Conservation (phyloP, 2,888 invertebrate species). For the Parnassius glacialis region DNA sequence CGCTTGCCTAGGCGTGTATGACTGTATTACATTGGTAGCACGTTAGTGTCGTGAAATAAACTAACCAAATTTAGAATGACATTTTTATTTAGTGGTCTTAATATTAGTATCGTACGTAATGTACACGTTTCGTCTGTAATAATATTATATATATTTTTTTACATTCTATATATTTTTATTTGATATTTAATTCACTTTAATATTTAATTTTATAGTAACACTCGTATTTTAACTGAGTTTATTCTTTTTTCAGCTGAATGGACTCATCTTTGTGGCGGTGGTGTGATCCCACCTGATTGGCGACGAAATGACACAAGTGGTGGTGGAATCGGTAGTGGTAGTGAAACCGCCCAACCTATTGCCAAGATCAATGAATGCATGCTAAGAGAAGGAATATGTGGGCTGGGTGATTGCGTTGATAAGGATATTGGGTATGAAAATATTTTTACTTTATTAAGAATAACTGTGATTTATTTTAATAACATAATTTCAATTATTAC, state of each 20-base stretch:
- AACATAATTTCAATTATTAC: no score
- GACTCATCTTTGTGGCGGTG: conserved; percentile 80
- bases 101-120: no score
- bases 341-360: conserved; percentile 47
- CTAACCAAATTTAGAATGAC: no score
- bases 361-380: conserved; percentile 87
- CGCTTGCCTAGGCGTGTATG: no score
- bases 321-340: conserved; percentile 35
- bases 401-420: conserved; percentile 87
- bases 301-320: conserved; percentile 58
- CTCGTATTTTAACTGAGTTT: neutral
- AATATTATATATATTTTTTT: no score
- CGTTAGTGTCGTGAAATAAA: no score
- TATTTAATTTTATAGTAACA: no score
- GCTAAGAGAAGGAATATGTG: conserved; percentile 87
- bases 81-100: no score
- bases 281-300: conserved; percentile 63
- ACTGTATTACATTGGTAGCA: no score
- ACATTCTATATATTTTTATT: no score
- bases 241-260: conserved; percentile 74
- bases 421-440: conserved; percentile 82
- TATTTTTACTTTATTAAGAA: neutral
- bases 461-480: neutral
- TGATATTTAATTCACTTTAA: no score
- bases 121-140: no score